A percentile compares a stretch with the other conserved stretches of the same genome.
Evolutionary conservation across 2,113 vertebrate species (phyloP).

Genomic region (Platichthys stellatus): DNA sequence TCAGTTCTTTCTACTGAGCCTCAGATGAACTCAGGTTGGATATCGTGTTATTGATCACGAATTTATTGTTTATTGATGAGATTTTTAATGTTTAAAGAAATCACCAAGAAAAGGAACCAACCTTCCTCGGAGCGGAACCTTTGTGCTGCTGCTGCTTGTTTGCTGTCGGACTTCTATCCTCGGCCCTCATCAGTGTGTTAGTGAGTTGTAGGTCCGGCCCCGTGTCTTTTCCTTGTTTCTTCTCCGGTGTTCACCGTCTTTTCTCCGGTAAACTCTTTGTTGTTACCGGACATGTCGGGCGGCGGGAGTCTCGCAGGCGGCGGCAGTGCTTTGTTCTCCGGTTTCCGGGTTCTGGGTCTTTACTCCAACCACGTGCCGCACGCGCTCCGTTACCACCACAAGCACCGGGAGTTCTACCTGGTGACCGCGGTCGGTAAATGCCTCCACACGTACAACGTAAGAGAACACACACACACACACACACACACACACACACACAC

Average conservation of each 20-base stretch:
- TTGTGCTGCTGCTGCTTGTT: neutral
- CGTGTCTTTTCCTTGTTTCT: neutral
- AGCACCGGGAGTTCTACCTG: conserved; percentile 92
- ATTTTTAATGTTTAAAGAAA: neutral
- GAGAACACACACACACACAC: conserved; percentile 39
- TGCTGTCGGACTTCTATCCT: conserved; percentile 15
- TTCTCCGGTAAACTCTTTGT: neutral
- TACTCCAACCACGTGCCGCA: conserved; percentile 91
- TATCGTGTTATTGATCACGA: too few species aligned
- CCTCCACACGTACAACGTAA: conserved; percentile 95
- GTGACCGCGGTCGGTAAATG: conserved; percentile 86
- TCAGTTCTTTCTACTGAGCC: too few species aligned
- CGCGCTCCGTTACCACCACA: conserved; percentile 88
- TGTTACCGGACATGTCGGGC: conserved; percentile 36
- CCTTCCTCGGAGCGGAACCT: conserved; percentile 43
- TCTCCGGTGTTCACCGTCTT: neutral
- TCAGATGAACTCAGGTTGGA: too few species aligned
- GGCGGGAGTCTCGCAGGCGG: conserved; percentile 19
- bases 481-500: neutral
- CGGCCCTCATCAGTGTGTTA: neutral
- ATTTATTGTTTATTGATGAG: too few species aligned
- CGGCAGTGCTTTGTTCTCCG: conserved; percentile 82
- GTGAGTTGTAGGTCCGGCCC: neutral
- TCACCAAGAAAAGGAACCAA: neutral
- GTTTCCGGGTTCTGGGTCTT: conserved; percentile 89